Conservation (phyloP, 92 coral and sea anemone species). For the Zoanthus sociatus region DNA sequence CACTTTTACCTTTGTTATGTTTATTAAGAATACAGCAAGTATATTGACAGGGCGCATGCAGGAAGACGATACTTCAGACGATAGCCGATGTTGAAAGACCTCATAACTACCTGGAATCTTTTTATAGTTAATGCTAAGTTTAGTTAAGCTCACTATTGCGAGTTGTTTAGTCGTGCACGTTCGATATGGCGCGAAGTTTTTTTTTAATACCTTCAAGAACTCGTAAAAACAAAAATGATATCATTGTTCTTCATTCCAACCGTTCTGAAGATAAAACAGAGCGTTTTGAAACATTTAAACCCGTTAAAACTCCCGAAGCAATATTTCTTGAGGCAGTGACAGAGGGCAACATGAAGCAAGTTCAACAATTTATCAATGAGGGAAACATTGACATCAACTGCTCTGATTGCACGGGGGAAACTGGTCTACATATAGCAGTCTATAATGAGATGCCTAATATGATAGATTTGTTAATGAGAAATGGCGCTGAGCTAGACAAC, state of each 20-base stretch:
- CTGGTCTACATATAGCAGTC: slow-evolving; percentile 83
- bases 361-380: slow-evolving; percentile 53
- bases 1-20: too few species aligned
- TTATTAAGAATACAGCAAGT: too few species aligned
- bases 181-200: neutral
- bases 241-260: neutral
- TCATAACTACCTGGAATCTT: too few species aligned
- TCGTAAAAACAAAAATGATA: neutral
- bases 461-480: slow-evolving; percentile 58
- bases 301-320: slow-evolving; percentile 54
- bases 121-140: too few species aligned
- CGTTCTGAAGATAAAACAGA: neutral
- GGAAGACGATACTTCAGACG: too few species aligned
- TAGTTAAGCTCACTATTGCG: too few species aligned
- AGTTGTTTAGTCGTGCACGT: too few species aligned
- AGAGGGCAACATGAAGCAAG: slow-evolving; percentile 57
- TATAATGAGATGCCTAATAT: slow-evolving; percentile 61
- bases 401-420: slow-evolving; percentile 72
- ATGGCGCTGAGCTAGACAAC: slow-evolving; percentile 67
- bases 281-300: neutral
- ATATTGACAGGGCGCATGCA: too few species aligned
- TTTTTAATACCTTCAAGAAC: neutral
- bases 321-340: slow-evolving; percentile 78
- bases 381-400: slow-evolving; percentile 66
- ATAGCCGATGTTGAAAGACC: too few species aligned